These are phyloP conservation scores for Sebastolobus altivelis DNA, from an alignment of 2,797 vertebrate genomes.

Conservation along the genomic window DNA sequence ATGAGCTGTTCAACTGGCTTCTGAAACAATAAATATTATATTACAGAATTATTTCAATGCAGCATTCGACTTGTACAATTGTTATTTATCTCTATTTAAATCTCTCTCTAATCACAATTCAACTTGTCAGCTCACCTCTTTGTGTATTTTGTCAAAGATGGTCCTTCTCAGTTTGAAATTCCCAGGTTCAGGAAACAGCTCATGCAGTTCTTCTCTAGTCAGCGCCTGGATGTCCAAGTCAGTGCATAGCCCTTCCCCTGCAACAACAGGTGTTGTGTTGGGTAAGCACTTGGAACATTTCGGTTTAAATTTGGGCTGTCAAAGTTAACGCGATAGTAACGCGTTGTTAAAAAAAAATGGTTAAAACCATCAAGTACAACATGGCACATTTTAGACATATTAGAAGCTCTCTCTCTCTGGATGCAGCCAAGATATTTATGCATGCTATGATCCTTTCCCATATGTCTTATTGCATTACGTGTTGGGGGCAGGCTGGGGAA, in stretches of 20 bases:
- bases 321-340: too few species aligned
- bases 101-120: neutral
- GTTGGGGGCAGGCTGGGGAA: too few species aligned
- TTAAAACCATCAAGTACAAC: too few species aligned
- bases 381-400: too few species aligned
- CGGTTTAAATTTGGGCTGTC: too few species aligned
- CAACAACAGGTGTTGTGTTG: neutral
- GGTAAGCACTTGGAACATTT: neutral
- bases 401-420: too few species aligned
- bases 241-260: accelerated
- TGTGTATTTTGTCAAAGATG: slow-evolving; percentile 40
- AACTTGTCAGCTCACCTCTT: slow-evolving; percentile 34
- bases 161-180: neutral
- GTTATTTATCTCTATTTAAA: neutral
- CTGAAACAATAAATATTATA: slow-evolving; percentile 24
- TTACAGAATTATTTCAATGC: neutral
- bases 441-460: too few species aligned
- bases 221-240: slow-evolving; percentile 34
- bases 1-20: neutral
- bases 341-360: too few species aligned
- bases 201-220: slow-evolving; percentile 10
- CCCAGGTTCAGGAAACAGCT: neutral
- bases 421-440: too few species aligned
- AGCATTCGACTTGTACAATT: too few species aligned
- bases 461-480: too few species aligned